These are phyloP conservation scores for Osmerus eperlanus DNA, from an alignment of 2,113 vertebrate genomes.

Conservation along the genomic window DNA sequence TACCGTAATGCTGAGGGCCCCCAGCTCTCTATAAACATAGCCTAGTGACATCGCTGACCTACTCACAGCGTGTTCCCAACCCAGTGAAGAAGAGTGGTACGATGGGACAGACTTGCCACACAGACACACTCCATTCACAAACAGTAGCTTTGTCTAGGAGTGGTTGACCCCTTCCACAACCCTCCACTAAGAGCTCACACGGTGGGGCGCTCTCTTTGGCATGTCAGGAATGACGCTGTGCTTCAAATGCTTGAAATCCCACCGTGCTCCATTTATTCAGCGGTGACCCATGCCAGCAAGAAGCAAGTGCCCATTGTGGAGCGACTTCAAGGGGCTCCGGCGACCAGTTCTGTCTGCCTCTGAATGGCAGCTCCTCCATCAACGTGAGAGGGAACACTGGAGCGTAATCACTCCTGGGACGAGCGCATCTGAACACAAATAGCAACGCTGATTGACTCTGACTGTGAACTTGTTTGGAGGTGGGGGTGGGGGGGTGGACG, in stretches of 20 bases:
- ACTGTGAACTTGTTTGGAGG: slow-evolving; percentile 48
- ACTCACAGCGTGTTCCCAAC: slow-evolving; percentile 7
- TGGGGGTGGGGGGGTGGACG: neutral
- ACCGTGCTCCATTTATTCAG: slow-evolving; percentile 47
- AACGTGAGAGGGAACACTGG: slow-evolving; percentile 44
- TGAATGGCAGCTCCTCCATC: slow-evolving; percentile 1
- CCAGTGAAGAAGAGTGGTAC: too few relatives aligned
- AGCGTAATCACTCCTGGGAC: slow-evolving; percentile 48
- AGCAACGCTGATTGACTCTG: slow-evolving; percentile 50
- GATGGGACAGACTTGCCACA: too few relatives aligned
- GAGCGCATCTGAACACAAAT: slow-evolving; percentile 38
- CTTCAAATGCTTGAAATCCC: slow-evolving; percentile 10
- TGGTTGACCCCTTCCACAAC: slow-evolving; percentile 12
- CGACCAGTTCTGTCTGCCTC: neutral
- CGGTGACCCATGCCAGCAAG: slow-evolving; percentile 5
- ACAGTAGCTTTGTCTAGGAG: slow-evolving; percentile 33
- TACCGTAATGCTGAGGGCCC: neutral
- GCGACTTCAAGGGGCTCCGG: slow-evolving; percentile 3
- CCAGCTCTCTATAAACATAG: neutral
- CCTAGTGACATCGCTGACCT: slow-evolving; percentile 10
- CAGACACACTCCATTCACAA: slow-evolving; percentile 13
- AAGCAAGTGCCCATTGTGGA: slow-evolving; percentile 12
- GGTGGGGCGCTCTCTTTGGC: slow-evolving; percentile 18
- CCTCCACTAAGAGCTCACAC: slow-evolving; percentile 1
- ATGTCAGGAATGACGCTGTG: slow-evolving; percentile 16